Percentiles rank a stretch among this genome's conserved stretches.
phyloP scores from a whole-genome alignment of 2,797 vertebrate species.

The Premnoplex brunnescens region DNA sequence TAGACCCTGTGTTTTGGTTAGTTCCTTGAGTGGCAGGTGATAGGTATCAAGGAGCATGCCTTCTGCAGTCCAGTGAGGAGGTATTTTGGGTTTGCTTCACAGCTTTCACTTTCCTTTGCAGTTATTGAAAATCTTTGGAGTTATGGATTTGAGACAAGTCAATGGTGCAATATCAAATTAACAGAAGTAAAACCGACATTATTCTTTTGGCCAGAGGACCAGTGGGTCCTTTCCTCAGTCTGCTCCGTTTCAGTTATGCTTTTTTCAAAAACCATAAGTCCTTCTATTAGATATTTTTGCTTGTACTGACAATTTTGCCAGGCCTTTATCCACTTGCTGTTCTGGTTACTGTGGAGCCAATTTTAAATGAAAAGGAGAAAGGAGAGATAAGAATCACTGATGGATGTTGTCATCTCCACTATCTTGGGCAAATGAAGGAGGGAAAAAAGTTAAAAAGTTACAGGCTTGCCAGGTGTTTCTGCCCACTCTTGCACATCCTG shows the following conservation, averaged over 20 bases:
- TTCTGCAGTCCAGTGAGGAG: neutral
- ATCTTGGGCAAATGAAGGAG: neutral
- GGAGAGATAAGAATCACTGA: neutral
- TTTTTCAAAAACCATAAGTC: neutral
- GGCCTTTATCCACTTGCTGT: neutral
- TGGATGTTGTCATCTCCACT: neutral
- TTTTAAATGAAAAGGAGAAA: neutral
- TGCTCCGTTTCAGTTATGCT: neutral
- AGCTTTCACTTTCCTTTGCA: neutral
- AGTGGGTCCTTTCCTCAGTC: neutral
- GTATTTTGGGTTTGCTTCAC: neutral
- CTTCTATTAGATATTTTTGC: neutral
- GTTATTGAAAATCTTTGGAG: neutral
- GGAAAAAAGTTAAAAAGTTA: neutral
- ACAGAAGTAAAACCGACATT: neutral
- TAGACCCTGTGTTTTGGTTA: neutral
- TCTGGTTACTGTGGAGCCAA: neutral
- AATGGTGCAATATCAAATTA: neutral
- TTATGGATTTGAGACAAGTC: neutral
- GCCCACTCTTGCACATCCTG: neutral
- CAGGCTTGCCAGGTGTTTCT: neutral
- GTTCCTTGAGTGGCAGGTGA: neutral
- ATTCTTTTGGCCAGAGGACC: neutral
- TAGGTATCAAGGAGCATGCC: neutral
- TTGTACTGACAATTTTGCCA: neutral